Percentiles rank a stretch among this genome's conserved stretches.
Conservation (phyloP, 2,888 invertebrate species). For the Lucinisca nassula region DNA sequence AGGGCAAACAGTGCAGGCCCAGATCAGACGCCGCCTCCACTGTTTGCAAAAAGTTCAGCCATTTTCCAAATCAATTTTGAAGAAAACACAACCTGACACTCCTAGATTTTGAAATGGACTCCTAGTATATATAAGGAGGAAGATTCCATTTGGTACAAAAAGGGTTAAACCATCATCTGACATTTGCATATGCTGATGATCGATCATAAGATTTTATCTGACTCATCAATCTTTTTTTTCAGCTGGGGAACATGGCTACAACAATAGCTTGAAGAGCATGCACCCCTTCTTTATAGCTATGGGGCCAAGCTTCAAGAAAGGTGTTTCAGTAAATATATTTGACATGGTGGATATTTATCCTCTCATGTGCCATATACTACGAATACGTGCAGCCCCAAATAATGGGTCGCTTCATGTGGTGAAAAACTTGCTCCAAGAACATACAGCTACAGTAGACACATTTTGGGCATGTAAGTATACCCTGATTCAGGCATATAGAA, state of each 20-base stretch:
- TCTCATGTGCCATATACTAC: constrained; percentile 85
- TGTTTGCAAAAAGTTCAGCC: too few relatives aligned
- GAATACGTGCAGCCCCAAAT: constrained; percentile 82
- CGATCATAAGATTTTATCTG: not conserved
- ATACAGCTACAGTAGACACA: constrained; percentile 49
- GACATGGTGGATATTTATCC: constrained; percentile 87
- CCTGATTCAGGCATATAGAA: too few relatives aligned
- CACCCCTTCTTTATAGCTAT: constrained; percentile 92
- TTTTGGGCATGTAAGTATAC: constrained; percentile 79
- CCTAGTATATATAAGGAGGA: too few relatives aligned
- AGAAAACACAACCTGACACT: too few relatives aligned
- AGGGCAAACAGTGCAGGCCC: too few relatives aligned
- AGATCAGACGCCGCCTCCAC: too few relatives aligned
- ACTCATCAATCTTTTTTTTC: not conserved
- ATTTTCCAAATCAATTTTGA: too few relatives aligned
- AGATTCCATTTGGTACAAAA: too few relatives aligned
- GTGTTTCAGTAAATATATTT: constrained; percentile 77
- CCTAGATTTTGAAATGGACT: too few relatives aligned
- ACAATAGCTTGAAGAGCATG: constrained; percentile 90
- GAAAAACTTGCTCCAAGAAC: constrained; percentile 64
- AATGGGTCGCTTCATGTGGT: constrained; percentile 83
- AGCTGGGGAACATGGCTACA: constrained; percentile 88
- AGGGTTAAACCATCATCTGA: too few relatives aligned
- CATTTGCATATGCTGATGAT: not conserved
- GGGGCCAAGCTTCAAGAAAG: constrained; percentile 89